These are phyloP conservation scores for Cynopterus sphinx DNA, from an alignment of 2,797 vertebrate genomes.

Conservation along the genomic window DNA sequence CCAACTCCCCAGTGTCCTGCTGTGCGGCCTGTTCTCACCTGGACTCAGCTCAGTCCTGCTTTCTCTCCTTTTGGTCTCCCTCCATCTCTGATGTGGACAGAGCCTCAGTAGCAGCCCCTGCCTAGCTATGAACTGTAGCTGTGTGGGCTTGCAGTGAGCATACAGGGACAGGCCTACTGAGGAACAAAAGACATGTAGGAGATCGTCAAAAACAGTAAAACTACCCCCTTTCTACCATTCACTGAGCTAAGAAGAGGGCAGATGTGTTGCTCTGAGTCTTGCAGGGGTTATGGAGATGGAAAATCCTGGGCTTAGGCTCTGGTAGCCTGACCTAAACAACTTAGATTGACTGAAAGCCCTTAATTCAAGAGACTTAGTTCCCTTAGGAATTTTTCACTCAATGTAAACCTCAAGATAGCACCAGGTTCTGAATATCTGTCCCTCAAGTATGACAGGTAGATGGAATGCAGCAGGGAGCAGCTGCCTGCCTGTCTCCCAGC, in stretches of 20 bases:
- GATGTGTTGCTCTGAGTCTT: neutral
- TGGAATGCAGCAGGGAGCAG: neutral
- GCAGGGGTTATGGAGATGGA: neutral
- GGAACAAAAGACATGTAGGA: neutral
- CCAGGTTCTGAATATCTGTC: neutral
- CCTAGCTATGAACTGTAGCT: neutral
- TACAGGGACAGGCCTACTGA: neutral
- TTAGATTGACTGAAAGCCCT: neutral
- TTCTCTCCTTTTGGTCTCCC: neutral
- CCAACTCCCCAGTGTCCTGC: neutral
- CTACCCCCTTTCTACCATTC: neutral
- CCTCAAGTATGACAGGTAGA: neutral
- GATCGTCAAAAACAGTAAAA: neutral
- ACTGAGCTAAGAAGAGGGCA: neutral
- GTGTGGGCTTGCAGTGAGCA: neutral
- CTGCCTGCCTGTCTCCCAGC: neutral
- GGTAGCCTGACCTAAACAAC: neutral
- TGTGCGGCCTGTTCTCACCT: neutral
- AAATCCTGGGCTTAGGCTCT: neutral
- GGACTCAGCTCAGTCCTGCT: neutral
- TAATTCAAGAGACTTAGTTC: neutral
- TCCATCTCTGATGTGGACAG: neutral
- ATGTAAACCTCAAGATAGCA: neutral
- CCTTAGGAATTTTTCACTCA: neutral
- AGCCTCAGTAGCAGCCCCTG: neutral